Evolutionary conservation across 1,140 invertebrate genomes (phyloP), one percentile per base, ranked within the genome.

Genomic region (Drosophila sp.): DNA sequence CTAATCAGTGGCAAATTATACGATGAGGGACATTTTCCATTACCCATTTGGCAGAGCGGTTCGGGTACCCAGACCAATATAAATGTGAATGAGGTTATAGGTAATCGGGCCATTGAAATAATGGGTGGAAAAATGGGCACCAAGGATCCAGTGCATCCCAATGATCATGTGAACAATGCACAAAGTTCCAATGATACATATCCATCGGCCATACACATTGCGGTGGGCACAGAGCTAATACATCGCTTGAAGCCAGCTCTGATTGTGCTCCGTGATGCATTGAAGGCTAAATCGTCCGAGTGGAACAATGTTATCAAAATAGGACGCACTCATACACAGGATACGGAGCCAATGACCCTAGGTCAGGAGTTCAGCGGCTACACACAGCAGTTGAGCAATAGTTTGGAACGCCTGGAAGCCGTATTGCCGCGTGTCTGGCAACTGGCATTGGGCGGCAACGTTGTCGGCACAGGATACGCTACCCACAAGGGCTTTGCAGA

Each of bases 151-250:
- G 97, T 99, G 0, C 98, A 99, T 93, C 99, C 99, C 2, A 99
- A 99, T 93, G 99, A 99, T 93, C 99, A 99, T 93, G 98, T 99
- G 8, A 99, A 99, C 92, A 99, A 98, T 93, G 97, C 97, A 23
- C 98, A 99, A 93, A 99, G 98, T 92, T 99, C 98, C 17, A 99
- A 99, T 93, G 99, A 99, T 92, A 99, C 98, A 1, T 99, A 98
- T 92, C 99, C 99, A 4, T 99, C 99, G 17, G 99, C 99, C 0
- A 99, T 99, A 97, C 98, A 99, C 90, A 97, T 99, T 89, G 96
- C 99, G 1, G 97, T 98, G 5, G 98, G 96, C 2, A 93, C 97
- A 76, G 98, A 99, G 93, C 94, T 99, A 17, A 94, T 98, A 50
- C 94, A 95, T 71, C 93, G 94, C 5, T 93, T 99, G 1, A 91